phyloP scores from a whole-genome alignment of 2,888 invertebrate species.

The Ethmia dodecea region DNA sequence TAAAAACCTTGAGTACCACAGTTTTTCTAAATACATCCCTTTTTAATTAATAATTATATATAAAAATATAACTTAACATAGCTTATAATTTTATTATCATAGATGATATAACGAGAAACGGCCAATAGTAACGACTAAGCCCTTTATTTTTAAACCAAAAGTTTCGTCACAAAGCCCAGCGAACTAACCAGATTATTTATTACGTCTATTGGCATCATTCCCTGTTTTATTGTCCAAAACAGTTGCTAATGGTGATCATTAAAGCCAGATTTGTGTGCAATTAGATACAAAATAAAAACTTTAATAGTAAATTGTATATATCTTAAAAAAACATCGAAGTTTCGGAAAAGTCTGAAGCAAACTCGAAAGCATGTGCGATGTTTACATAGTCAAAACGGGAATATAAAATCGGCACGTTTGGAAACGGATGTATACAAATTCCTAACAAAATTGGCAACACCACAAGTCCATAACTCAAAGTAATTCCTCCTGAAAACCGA shows the following conservation, averaged over 20 bases:
- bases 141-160: constrained; percentile 39
- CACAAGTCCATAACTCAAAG: constrained; percentile 52
- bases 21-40: neutral
- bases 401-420: constrained; percentile 52
- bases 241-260: constrained; percentile 32
- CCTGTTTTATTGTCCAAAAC: constrained; percentile 31
- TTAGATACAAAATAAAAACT: constrained; percentile 7
- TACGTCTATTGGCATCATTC: constrained; percentile 45
- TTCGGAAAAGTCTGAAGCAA: too few relatives aligned
- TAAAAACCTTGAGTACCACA: neutral
- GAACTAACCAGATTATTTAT: constrained; percentile 35
- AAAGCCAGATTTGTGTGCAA: constrained; percentile 19
- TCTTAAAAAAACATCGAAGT: too few relatives aligned
- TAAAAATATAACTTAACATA: neutral
- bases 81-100: neutral
- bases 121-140: constrained; percentile 23
- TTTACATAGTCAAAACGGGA: too few relatives aligned
- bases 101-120: constrained; percentile 9
- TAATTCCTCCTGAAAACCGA: constrained; percentile 51
- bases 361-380: too few relatives aligned
- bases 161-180: constrained; percentile 40
- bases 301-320: too few relatives aligned
- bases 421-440: constrained; percentile 67
- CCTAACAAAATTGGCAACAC: constrained; percentile 45
- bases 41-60: neutral